These are phyloP conservation scores for Platalea minor DNA, from an alignment of 2,797 vertebrate genomes.

Conservation along the genomic window DNA sequence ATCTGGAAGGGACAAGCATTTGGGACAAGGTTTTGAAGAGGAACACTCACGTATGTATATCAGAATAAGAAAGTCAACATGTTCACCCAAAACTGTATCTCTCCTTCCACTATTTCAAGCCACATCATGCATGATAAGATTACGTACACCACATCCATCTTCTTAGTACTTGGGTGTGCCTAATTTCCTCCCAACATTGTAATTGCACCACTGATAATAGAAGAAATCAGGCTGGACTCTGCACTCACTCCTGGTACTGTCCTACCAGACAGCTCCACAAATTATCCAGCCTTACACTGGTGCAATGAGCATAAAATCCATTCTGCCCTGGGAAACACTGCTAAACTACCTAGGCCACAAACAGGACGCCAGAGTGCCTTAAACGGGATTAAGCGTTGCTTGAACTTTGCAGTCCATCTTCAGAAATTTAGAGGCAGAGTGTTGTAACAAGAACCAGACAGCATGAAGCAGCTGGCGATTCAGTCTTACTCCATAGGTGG, in stretches of 20 bases:
- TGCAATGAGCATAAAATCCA: not conserved
- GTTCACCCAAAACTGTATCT: not conserved
- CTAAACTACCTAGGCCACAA: not conserved
- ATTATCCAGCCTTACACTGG: not conserved
- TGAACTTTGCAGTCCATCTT: not conserved
- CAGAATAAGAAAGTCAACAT: not conserved
- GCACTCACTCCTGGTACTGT: not conserved
- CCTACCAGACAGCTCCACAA: not conserved
- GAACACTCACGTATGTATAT: not conserved
- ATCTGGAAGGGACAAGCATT: not conserved
- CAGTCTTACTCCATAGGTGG: not conserved
- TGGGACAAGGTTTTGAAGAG: not conserved
- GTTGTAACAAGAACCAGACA: not conserved
- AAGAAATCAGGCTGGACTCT: not conserved
- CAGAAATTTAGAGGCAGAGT: not conserved
- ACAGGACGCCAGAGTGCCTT: not conserved
- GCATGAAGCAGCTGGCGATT: not conserved
- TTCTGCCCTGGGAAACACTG: not conserved
- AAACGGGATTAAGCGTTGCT: not conserved
- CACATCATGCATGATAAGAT: not conserved
- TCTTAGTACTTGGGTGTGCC: not conserved
- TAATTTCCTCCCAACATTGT: not conserved
- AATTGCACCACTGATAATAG: not conserved
- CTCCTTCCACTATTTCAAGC: not conserved
- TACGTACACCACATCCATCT: not conserved